Conservation (phyloP, 2,797 vertebrate genomes). For the Pangasius sanitwongsei region DNA sequence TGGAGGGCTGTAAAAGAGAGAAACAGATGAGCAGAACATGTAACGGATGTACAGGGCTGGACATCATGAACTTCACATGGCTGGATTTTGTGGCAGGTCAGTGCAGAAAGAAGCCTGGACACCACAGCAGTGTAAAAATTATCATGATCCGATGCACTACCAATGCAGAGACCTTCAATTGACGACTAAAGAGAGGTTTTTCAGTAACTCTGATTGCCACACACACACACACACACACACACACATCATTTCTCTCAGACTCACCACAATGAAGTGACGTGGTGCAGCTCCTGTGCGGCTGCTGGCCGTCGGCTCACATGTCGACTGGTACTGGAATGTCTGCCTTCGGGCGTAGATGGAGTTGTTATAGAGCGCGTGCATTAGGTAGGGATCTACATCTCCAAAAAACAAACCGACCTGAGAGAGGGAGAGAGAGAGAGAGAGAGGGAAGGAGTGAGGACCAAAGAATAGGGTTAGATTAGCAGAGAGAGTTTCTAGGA, state of each 20-base stretch:
- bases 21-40: neutral
- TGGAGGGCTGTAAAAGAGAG: constrained; percentile 81
- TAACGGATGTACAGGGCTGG: neutral
- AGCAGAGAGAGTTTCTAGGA: neutral
- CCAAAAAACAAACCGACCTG: constrained; percentile 97
- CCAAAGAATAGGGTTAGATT: neutral
- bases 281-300: constrained; percentile 90
- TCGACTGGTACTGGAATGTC: constrained; percentile 92
- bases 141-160: neutral
- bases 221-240: neutral
- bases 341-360: constrained; percentile 91
- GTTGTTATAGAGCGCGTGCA: constrained; percentile 96
- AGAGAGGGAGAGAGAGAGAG: neutral
- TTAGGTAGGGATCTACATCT: constrained; percentile 92
- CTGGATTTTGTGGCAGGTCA: neutral
- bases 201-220: neutral
- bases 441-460: neutral
- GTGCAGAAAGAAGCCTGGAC: neutral
- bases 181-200: neutral
- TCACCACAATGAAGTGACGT: constrained; percentile 88
- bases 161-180: neutral
- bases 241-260: constrained; percentile 32
- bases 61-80: neutral
- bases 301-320: constrained; percentile 87
- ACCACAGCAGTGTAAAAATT: neutral